phyloP scores from a whole-genome alignment of 2,113 vertebrate genomes.

The Corythaeola cristata region DNA sequence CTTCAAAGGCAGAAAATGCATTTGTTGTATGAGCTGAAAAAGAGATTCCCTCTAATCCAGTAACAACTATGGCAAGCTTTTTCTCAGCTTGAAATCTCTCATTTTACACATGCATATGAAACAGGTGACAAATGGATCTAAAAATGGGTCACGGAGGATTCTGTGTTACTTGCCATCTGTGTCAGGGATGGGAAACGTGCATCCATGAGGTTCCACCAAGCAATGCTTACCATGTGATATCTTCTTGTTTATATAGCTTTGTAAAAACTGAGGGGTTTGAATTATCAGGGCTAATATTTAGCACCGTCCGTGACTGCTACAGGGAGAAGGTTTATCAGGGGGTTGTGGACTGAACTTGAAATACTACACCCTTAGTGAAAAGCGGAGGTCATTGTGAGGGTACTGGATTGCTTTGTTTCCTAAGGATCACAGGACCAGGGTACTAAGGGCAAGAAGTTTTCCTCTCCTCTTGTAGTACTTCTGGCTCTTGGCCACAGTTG shows the following conservation, averaged over 20 bases:
- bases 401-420: neutral
- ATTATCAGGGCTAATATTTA: neutral
- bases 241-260: neutral
- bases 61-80: slow-evolving; percentile 28
- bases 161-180: neutral
- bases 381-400: neutral
- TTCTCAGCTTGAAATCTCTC: neutral
- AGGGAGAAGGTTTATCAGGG: neutral
- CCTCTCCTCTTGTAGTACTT: neutral
- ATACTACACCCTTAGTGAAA: neutral
- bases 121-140: slow-evolving; percentile 47
- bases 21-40: slow-evolving; percentile 38
- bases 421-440: neutral
- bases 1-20: slow-evolving; percentile 1
- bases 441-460: neutral
- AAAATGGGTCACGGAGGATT: slow-evolving; percentile 26
- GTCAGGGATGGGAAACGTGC: neutral
- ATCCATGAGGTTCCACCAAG: neutral
- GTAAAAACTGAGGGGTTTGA: neutral
- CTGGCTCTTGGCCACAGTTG: neutral
- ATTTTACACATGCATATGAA: neutral
- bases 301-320: neutral
- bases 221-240: neutral
- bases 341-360: neutral
- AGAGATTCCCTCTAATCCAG: slow-evolving; percentile 46